Base-by-base conservation (phyloP, 2,888 invertebrate genomes). In the Entomobrya proxima region DNA sequence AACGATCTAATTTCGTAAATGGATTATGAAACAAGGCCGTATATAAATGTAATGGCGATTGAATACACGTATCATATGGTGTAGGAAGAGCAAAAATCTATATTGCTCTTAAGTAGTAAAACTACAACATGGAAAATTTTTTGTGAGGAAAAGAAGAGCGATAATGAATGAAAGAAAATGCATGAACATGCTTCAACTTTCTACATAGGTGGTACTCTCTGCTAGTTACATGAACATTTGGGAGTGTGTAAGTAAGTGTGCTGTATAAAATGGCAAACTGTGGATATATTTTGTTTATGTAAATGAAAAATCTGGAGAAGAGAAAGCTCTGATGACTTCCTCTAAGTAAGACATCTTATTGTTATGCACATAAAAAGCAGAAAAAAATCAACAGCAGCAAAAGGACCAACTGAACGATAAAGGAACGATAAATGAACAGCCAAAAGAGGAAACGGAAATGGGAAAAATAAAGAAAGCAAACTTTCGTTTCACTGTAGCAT, bases 1-100 rank as follows among this genome's bases (percentile, higher is more conserved):
- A 81, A 44, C 81, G 74, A 32, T 21, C 55, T 74, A 74, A 74
- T 81, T 81, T 81, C 61, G 44, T 55, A 74, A 81, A 81, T 81
- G 81, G 81, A 81, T 81, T 55, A 37, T 44, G 61, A 47, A 47
- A 27, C 44, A 44, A 69, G 44, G n/a, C n/a, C n/a, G n/a, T n/a
- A n/a, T 7, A 2, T n/a, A 44, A 44, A n/a, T 15, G 9, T 15
- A 44, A 44, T 13, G 2, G 44, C 2, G 40, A 40, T 6, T 55
- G 55, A 55, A 55, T 27, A 24, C 21, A 21, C 18, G 21, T n/a
- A 18, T 50, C 18, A 50, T 50, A 50, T 50, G 5, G 5, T n/a
- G 18, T n/a, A 9, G 47, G 5, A n/a, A 11, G n/a, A 50, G 55
- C 24, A 55, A 18, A 21, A 55, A 64, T n/a, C 15, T 61, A 30